Evolutionary conservation across 2,797 vertebrate species (phyloP).

Genomic region (Protonibea diacanthus): DNA sequence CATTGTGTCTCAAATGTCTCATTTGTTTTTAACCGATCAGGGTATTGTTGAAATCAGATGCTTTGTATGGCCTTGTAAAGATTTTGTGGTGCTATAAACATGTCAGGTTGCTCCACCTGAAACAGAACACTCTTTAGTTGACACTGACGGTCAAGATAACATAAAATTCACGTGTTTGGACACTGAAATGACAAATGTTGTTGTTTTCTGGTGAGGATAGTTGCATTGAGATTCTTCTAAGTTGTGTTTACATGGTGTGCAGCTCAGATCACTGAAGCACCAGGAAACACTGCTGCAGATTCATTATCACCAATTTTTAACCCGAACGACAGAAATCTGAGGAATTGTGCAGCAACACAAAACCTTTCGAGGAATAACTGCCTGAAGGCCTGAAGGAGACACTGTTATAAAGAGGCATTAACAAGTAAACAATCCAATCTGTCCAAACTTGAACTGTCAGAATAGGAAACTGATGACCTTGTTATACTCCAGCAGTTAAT

Average conservation of each 20-base stretch:
- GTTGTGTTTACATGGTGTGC: neutral
- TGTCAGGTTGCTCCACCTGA: too few species aligned
- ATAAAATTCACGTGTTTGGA: too few species aligned
- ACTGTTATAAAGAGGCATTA: neutral
- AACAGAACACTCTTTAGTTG: too few species aligned
- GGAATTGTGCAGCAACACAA: neutral
- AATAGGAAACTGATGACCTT: neutral
- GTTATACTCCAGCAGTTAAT: neutral
- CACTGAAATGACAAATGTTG: too few species aligned
- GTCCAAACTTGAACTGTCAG: neutral
- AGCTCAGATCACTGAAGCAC: neutral
- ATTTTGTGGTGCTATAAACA: too few species aligned
- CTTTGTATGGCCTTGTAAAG: too few species aligned
- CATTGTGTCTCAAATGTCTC: too few species aligned
- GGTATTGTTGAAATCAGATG: too few species aligned
- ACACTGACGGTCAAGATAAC: too few species aligned
- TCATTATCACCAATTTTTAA: neutral
- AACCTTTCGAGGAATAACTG: neutral
- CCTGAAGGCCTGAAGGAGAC: neutral
- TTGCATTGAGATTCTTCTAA: too few species aligned
- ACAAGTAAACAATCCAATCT: neutral
- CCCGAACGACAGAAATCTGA: neutral
- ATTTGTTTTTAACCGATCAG: too few species aligned
- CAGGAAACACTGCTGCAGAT: neutral
- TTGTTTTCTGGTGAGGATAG: too few species aligned